Base-by-base conservation (phyloP, 2,113 vertebrate genomes). In the Centropus unirufus region DNA sequence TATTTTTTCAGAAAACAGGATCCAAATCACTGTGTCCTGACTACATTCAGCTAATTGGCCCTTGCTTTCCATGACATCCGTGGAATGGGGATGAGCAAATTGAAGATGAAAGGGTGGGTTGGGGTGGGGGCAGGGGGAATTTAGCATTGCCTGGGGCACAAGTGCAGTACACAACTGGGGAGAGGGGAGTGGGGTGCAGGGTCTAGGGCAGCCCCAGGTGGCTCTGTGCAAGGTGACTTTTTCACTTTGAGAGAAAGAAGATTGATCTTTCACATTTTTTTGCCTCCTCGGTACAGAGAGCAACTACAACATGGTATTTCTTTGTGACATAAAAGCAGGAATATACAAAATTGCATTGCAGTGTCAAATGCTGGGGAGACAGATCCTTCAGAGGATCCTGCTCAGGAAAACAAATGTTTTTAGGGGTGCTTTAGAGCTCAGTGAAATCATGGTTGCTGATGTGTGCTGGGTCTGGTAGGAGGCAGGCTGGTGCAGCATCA, bases 21-120 rank as follows among this genome's bases (percentile, higher is more conserved):
- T 62, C 89, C 49, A 91, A 91, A 93, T 95, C 94, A 95, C 54
- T 11, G 6, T 59, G 14, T 36, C 46, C 78, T 93, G 91, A 93
- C 89, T 83, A 88, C 63, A 95, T 94, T 74, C 92, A 86, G 51
- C 92, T 97, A 94, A 95, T 93, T 94, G 84, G 84, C 39, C 75
- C 82, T 91, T 94, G 72, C 79, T 87, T 93, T 83, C 23, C 0
- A 44, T 86, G 94, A 88, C 87, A 90, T 83, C 51, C 30, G 0
- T 26, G 39, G 94, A 79, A 63, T 58, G 36, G 72, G 79, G 70
- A 82, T 95, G 95, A 94, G 55, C 59, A 95, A 97, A 96, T 88
- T 67, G 93, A 96, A 97, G 78, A 29, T 83, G 91, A 95, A 96
- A 95, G 82, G 67, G 58, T 64, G 69, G 74, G 77, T 39, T 29